phyloP scores from a whole-genome alignment of 2,888 invertebrate genomes.

The Schrankia costaestrigalis region DNA sequence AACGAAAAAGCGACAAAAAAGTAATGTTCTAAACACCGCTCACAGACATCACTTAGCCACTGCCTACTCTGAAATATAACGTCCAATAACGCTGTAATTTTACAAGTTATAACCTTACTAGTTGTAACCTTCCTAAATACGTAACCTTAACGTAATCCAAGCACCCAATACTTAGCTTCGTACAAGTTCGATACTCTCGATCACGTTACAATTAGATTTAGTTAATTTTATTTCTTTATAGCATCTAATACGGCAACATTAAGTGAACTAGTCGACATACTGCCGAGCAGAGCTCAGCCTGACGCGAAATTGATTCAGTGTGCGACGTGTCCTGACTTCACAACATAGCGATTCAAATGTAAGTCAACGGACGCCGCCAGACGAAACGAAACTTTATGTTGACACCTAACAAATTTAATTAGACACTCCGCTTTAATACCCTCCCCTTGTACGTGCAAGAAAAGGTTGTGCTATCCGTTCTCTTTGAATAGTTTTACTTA shows the following conservation, averaged over 20 bases:
- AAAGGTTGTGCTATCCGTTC: conserved; percentile 23
- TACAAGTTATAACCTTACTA: too few relatives aligned
- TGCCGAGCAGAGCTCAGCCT: conserved; percentile 55
- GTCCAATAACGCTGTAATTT: too few relatives aligned
- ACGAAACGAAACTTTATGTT: conserved; percentile 65
- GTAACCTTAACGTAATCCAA: too few relatives aligned
- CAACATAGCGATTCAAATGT: conserved; percentile 65
- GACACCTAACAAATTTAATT: conserved; percentile 69
- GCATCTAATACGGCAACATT: conserved; percentile 35
- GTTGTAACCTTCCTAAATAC: too few relatives aligned
- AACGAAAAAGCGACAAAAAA: too few relatives aligned
- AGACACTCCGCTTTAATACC: conserved; percentile 50
- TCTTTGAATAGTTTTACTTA: too few relatives aligned
- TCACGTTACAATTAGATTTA: conserved; percentile 16
- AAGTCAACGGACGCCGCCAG: conserved; percentile 46
- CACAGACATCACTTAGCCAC: too few relatives aligned
- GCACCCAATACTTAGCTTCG: too few relatives aligned
- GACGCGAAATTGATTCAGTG: conserved; percentile 77
- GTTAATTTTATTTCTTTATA: conserved; percentile 20
- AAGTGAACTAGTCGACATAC: conserved; percentile 41
- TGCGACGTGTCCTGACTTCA: conserved; percentile 66
- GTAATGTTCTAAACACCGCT: too few relatives aligned
- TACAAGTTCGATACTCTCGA: conserved; percentile 7
- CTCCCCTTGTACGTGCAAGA: conserved; percentile 33
- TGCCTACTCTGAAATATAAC: too few relatives aligned